Percentiles rank a stretch among this genome's conserved stretches.
Evolutionary conservation across 35 echinoderm and acorn worm species (phyloP).

Genomic region (Anneissia japonica): DNA sequence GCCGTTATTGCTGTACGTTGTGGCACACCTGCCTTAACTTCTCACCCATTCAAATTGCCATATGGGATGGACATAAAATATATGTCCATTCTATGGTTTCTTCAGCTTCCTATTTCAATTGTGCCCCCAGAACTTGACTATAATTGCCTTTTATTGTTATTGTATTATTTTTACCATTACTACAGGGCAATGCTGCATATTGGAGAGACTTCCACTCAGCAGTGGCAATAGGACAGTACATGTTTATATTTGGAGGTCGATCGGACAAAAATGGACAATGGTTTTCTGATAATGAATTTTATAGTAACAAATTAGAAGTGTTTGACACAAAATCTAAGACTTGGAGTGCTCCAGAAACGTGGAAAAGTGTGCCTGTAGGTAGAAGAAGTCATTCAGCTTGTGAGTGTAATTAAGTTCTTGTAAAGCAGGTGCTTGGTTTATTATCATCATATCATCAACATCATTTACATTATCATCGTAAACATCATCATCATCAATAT

Average conservation of each 20-base stretch:
- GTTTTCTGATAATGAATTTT: constrained; percentile 77
- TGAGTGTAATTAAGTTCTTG: constrained; percentile 24
- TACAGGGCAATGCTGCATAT: constrained; percentile 35
- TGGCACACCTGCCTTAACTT: too few relatives aligned
- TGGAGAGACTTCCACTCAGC: constrained; percentile 93
- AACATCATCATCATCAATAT: background rate
- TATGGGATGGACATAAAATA: too few relatives aligned
- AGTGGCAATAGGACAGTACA: constrained; percentile 39
- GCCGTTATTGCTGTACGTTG: too few relatives aligned
- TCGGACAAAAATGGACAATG: constrained; percentile 62
- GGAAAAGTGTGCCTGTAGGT: constrained; percentile 41
- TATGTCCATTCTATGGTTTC: too few relatives aligned
- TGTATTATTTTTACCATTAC: background rate
- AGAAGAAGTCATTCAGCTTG: constrained; percentile 85
- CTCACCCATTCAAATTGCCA: too few relatives aligned
- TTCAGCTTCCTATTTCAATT: too few relatives aligned
- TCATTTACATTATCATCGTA: background rate
- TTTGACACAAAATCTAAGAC: constrained; percentile 76
- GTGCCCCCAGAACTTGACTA: background rate
- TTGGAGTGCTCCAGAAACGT: constrained; percentile 43
- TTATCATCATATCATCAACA: background rate
- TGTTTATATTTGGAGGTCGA: constrained; percentile 94
- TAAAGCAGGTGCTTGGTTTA: background rate
- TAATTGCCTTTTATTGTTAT: background rate
- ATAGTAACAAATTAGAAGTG: constrained; percentile 77